Evolutionary conservation across 1,140 invertebrate genomes (phyloP).

Genomic region (Lutraria rhynchaena): DNA sequence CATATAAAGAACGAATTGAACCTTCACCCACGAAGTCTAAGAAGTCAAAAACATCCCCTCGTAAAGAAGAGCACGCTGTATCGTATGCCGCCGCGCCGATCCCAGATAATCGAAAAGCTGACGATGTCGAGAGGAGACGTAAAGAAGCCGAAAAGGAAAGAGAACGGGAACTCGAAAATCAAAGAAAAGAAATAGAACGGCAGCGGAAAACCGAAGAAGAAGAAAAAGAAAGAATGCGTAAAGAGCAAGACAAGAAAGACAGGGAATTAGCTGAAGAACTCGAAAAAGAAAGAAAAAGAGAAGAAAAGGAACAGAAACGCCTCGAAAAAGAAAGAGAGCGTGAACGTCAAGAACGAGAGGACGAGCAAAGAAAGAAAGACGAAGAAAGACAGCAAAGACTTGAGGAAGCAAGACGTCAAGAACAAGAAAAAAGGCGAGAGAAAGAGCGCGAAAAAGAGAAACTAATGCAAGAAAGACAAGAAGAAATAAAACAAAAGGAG

Average conservation of each 20-base stretch:
- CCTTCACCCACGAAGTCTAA: too few species aligned
- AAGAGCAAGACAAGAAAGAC: background rate
- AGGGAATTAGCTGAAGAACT: too few species aligned
- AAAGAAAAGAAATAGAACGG: too few species aligned
- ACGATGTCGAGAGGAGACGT: too few species aligned
- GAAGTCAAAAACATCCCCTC: too few species aligned
- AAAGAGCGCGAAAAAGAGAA: slow-evolving; percentile 49
- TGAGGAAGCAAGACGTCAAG: background rate
- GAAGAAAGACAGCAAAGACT: background rate
- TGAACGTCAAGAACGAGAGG: background rate
- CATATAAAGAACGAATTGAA: too few species aligned
- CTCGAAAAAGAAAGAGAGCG: background rate
- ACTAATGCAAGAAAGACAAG: slow-evolving; percentile 47
- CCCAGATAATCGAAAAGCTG: background rate
- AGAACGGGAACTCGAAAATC: background rate
- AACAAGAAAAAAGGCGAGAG: slow-evolving; percentile 34
- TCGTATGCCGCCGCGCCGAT: too few species aligned
- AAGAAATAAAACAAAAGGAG: slow-evolving; percentile 11
- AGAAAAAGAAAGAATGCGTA: background rate
- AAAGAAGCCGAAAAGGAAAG: slow-evolving; percentile 7
- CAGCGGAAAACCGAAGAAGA: background rate
- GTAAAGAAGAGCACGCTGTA: too few species aligned
- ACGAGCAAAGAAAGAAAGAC: background rate
- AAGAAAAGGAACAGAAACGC: too few species aligned
- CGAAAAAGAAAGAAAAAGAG: background rate